These are phyloP conservation scores for Anthrax anthrax DNA, from an alignment of 2,888 invertebrate species.

Conservation along the genomic window DNA sequence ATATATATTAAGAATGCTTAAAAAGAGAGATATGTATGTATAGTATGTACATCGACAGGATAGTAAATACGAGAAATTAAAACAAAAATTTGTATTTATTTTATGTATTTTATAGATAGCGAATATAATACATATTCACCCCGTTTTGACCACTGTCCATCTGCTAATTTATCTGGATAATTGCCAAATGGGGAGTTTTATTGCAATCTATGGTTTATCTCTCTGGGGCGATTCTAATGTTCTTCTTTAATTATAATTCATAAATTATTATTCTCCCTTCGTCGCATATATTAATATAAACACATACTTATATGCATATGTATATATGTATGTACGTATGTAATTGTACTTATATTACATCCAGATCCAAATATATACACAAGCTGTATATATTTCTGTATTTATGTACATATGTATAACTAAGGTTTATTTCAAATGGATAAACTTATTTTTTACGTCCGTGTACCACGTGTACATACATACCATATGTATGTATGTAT, in stretches of 20 bases:
- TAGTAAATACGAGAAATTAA: too few species aligned
- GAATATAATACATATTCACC: not conserved
- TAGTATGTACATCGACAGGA: not conserved
- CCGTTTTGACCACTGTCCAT: slow-evolving; percentile 14
- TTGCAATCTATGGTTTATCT: slow-evolving; percentile 19
- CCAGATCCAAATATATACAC: too few species aligned
- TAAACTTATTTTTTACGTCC: too few species aligned
- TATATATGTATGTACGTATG: not conserved
- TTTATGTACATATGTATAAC: too few species aligned
- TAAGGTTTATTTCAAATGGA: too few species aligned
- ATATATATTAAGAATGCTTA: too few species aligned
- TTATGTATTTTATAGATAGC: not conserved
- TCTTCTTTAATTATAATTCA: slow-evolving; percentile 13
- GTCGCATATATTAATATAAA: not conserved
- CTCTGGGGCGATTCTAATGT: slow-evolving; percentile 12
- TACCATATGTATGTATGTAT: too few species aligned
- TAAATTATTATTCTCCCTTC: slow-evolving; percentile 11
- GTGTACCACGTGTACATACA: too few species aligned
- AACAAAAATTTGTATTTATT: too few species aligned
- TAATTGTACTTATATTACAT: too few species aligned
- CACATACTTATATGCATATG: not conserved
- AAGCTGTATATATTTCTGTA: too few species aligned
- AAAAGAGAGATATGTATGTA: too few species aligned
- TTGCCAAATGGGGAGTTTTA: slow-evolving; percentile 34
- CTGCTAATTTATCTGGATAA: slow-evolving; percentile 34